A percentile compares a stretch with the other conserved stretches of the same genome.
Evolutionary conservation across 2,888 invertebrate genomes (phyloP).

Genomic region (Zootermopsis nevadensis): DNA sequence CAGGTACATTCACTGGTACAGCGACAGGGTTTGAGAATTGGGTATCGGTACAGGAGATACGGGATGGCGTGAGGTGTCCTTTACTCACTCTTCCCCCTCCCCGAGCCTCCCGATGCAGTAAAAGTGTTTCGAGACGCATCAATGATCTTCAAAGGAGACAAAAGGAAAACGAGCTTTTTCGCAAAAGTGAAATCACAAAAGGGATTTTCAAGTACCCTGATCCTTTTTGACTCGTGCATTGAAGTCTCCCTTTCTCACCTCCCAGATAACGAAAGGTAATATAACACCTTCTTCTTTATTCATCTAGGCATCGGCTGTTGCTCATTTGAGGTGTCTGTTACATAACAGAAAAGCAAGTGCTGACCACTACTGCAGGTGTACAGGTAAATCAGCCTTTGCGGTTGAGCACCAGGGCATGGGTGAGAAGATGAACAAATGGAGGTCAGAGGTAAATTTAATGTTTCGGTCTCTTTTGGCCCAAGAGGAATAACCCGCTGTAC

Average conservation of each 20-base stretch:
- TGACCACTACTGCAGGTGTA: neutral
- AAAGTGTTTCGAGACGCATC: neutral
- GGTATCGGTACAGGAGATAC: neutral
- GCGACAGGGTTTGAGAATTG: too few relatives aligned
- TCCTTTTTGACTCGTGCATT: neutral
- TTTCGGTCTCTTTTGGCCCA: too few relatives aligned
- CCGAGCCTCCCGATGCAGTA: neutral
- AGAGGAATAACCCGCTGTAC: too few relatives aligned
- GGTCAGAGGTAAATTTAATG: too few relatives aligned
- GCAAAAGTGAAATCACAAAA: slow-evolving; percentile 25
- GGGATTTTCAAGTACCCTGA: neutral
- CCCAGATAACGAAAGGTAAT: neutral
- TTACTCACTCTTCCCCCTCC: neutral
- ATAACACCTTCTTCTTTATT: neutral
- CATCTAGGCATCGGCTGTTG: neutral
- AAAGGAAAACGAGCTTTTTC: neutral
- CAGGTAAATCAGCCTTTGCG: too few relatives aligned
- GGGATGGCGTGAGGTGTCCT: neutral
- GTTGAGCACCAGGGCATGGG: too few relatives aligned
- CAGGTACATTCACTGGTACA: neutral
- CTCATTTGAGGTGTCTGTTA: neutral
- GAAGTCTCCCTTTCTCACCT: neutral
- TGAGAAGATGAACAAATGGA: too few relatives aligned
- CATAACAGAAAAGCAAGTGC: neutral
- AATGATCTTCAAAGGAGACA: neutral